A percentile compares a stretch with the other conserved stretches of the same genome.
phyloP scores from a whole-genome alignment of 2,113 vertebrate genomes.

The Grammomys dolichurus region DNA sequence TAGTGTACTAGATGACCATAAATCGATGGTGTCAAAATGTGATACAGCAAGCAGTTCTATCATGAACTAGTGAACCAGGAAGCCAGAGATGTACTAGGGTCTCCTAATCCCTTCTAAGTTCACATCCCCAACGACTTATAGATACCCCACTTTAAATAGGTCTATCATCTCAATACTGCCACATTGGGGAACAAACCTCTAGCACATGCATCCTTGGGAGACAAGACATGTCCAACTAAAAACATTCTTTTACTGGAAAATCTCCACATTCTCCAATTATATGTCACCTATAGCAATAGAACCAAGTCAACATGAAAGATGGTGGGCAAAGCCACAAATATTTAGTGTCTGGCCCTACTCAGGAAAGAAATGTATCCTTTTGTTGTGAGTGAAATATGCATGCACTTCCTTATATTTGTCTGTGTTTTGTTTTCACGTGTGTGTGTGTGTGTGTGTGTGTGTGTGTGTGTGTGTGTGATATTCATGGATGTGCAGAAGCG shows the following conservation, averaged over 20 bases:
- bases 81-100: not conserved
- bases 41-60: not conserved
- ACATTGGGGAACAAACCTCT: not conserved
- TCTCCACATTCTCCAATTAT: not conserved
- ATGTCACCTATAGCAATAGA: no score
- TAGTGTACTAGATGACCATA: not conserved
- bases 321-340: not conserved
- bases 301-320: not conserved
- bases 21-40: not conserved
- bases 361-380: not conserved
- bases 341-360: not conserved
- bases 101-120: not conserved
- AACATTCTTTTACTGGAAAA: not conserved
- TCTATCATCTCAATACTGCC: not conserved
- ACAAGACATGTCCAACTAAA: not conserved
- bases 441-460: no score
- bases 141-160: not conserved
- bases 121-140: not conserved
- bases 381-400: constrained; percentile 1
- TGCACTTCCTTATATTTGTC: not conserved
- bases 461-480: not conserved
- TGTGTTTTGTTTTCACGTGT: not conserved
- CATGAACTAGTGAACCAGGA: not conserved
- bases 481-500: not conserved
- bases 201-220: no score